Evolutionary conservation across 2,797 vertebrate genomes (phyloP).

Genomic region (Petrocephalus schoutedeni): DNA sequence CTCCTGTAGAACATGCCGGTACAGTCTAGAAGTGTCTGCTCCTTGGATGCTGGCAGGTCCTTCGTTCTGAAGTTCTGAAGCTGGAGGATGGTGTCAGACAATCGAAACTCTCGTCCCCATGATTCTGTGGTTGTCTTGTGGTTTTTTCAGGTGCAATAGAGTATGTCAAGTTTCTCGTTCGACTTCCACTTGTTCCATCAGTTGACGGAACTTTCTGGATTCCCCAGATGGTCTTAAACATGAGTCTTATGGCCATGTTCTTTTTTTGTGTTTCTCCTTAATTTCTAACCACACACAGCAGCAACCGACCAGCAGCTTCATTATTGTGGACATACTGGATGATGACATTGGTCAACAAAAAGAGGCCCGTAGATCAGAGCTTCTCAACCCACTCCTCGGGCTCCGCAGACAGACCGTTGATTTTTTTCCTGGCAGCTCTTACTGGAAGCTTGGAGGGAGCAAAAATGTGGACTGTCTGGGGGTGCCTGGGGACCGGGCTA

Average conservation of each 20-base stretch:
- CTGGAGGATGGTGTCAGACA: not conserved
- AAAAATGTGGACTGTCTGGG: not conserved
- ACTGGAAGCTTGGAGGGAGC: not conserved
- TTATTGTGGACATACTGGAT: not conserved
- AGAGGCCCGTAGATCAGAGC: not conserved
- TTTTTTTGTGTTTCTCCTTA: not conserved
- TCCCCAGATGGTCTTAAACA: not conserved
- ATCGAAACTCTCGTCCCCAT: not conserved
- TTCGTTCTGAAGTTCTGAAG: not conserved
- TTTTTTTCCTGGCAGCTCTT: not conserved
- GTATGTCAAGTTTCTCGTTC: not conserved
- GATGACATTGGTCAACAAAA: not conserved
- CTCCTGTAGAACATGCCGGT: not conserved
- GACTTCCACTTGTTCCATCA: not conserved
- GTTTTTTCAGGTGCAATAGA: not conserved
- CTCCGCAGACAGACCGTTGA: not conserved
- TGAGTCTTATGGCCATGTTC: not conserved
- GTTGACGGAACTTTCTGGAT: not conserved
- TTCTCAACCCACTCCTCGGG: not conserved
- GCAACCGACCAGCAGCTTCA: not conserved
- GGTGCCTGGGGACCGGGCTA: not conserved
- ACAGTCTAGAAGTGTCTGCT: not conserved
- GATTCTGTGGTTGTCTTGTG: not conserved
- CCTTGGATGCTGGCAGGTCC: not conserved
- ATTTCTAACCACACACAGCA: not conserved